Conservation (phyloP, 2,888 invertebrate genomes). For the Notodonta ziczac region DNA sequence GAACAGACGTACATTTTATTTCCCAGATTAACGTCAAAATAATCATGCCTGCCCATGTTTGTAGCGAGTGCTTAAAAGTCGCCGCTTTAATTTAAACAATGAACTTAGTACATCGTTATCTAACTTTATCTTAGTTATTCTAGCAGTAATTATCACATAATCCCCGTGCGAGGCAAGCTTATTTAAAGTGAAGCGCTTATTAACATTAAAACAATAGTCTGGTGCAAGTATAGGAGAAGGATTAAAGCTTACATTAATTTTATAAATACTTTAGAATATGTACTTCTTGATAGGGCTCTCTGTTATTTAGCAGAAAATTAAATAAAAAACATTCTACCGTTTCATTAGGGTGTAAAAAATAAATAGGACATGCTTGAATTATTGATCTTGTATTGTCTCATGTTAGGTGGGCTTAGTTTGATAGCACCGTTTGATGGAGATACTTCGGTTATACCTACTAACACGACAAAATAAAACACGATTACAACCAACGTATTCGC, state of each 20-base stretch:
- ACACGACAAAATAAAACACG: too few species aligned
- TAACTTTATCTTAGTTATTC: slow-evolving; percentile 30
- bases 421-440: too few species aligned
- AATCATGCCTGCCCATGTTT: not conserved
- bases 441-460: too few species aligned
- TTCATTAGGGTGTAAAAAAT: too few species aligned
- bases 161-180: slow-evolving; percentile 43
- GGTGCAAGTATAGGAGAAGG: slow-evolving; percentile 9
- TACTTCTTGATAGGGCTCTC: not conserved
- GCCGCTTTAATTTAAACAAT: slow-evolving; percentile 12
- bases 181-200: slow-evolving; percentile 12
- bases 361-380: too few species aligned
- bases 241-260: not conserved
- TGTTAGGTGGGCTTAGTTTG: too few species aligned
- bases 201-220: slow-evolving; percentile 14
- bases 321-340: slow-evolving; percentile 46
- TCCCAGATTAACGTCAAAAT: slow-evolving; percentile 3
- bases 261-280: not conserved
- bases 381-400: too few species aligned
- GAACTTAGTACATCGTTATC: slow-evolving; percentile 17
- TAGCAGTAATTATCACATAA: slow-evolving; percentile 36
- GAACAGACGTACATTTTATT: not conserved
- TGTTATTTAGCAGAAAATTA: slow-evolving; percentile 11
- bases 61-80: not conserved
- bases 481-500: too few species aligned